Conservation (phyloP, 2,113 vertebrate genomes). For the Rhinogobius similis region DNA sequence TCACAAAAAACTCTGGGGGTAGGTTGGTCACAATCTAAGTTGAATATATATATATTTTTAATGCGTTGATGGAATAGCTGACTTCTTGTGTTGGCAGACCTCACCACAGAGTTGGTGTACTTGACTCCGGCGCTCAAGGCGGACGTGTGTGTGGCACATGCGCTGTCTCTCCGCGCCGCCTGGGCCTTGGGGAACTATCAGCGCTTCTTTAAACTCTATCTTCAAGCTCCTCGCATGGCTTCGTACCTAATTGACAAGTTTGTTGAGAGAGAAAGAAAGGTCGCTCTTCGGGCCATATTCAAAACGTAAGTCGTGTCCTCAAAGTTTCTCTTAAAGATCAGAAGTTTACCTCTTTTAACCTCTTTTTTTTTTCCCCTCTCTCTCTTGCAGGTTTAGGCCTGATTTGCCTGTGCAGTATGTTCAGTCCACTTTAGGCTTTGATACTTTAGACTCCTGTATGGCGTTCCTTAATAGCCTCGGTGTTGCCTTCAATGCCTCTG, state of each 20-base stretch:
- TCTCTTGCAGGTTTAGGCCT: slow-evolving; percentile 77
- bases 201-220: slow-evolving; percentile 88
- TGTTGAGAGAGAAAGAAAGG: slow-evolving; percentile 87
- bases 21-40: slow-evolving; percentile 25
- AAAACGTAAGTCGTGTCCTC: slow-evolving; percentile 85
- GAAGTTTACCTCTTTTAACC: neutral
- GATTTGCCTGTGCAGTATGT: slow-evolving; percentile 85
- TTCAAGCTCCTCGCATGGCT: slow-evolving; percentile 86
- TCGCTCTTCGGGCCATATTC: slow-evolving; percentile 87
- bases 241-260: slow-evolving; percentile 94
- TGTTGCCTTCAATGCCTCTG: slow-evolving; percentile 80
- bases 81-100: slow-evolving; percentile 69
- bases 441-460: slow-evolving; percentile 87
- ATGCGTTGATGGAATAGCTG: neutral
- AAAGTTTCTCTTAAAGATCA: neutral
- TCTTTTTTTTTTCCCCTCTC: slow-evolving; percentile 1
- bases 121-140: slow-evolving; percentile 83
- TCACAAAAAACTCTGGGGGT: slow-evolving; percentile 92
- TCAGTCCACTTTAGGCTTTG: slow-evolving; percentile 87
- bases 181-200: slow-evolving; percentile 91
- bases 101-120: slow-evolving; percentile 89
- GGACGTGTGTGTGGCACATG: slow-evolving; percentile 85
- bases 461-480: slow-evolving; percentile 86
- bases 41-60: neutral
- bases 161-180: slow-evolving; percentile 83